Base-by-base conservation (phyloP, 2,113 vertebrate species). In the Anoura caudifer region DNA sequence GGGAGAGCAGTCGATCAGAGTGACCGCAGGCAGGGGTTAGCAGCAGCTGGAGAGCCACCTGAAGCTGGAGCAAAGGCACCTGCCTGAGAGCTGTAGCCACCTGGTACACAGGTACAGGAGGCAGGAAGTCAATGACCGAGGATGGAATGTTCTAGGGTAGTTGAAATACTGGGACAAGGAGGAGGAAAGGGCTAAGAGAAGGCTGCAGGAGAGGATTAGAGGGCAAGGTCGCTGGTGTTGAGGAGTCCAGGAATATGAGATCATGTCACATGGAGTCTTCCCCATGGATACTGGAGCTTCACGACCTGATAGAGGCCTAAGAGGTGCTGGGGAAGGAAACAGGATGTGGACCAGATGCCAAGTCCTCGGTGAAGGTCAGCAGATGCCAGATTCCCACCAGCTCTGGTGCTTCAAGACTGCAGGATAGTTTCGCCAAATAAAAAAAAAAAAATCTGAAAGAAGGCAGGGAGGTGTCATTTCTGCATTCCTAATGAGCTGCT, bases 251-350 rank as follows among this genome's bases (percentile, higher is more conserved):
- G 59, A 43, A 50, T 0, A 1, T 31, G 41, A 43, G 22, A 28
- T 45, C 24, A 15, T 31, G 50, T 2, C 41, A 52, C 41, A 1
- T 1, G 1, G n/a, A 87, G 17, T 24, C 69, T 79, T 70, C 89
- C 54, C 13, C 0, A 1, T 20, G 28, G 50, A 70, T 43, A 24
- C 36, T 56, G 43, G 38, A 36, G 28, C 80, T 54, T n/a, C 43
- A 24, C 5, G 43, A 38, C 72, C 47, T 56, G 41, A 41, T 12
- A 24, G 69, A 79, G 26, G 28, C 9, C 0, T n/a, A 17, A 38
- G 31, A 73, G 16, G 24, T 80, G 28, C 7, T 16, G 24, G 5
- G 24, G 9, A 9, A 1, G 2, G 1, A 5, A 11, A 12, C 5
- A 4, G 52, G 41, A 82, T 19, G 7, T 45, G 75, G 83, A 43